Evolutionary conservation across 2,888 invertebrate genomes (phyloP), one percentile per base, ranked within the genome.

Genomic region (Muschampia plurimacula): DNA sequence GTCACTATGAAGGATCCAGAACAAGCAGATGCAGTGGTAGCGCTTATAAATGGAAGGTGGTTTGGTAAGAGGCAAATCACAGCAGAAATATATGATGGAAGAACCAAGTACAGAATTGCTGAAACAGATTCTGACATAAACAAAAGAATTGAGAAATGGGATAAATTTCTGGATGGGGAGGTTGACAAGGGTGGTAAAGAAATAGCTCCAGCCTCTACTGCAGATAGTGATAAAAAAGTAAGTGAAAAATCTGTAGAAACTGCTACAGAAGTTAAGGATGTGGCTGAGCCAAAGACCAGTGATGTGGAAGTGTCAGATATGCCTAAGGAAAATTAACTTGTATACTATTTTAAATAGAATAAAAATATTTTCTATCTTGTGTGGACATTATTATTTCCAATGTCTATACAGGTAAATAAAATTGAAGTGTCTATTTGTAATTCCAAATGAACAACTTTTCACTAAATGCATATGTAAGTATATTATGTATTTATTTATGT

Each of bases 11-110:
- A 96, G 68, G 97, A 97, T 73, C 96, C 98, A 0, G 98, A 98
- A 85, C 97, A 97, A 86, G 99, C 99, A 0, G 99, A 99, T 91
- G 96, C 96, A 73, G 99, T 98, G 66, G 96, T 99, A 12, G 95
- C 96, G 79, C 95, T 98, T 78, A 95, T 99, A 84, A 97, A 99
- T 88, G 97, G 98, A 1, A 95, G 99, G 55, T 98, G 97, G 96
- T 99, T 99, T 92, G 98, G 97, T 9, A 97, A 98, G 85, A 95
- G 98, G 55, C 96, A 97, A 88, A 95, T 99, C 41, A 96, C 95
- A 4, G 99, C 99, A 4, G 97, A 97, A 85, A 96, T 97, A 77
- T 99, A 98, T 98, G 99, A 99, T 93, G 99, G 99, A 22, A 97
- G 97, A 86, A 98, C 98, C 0, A 99, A 98, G 88, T 99, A 97